These are phyloP conservation scores for Chamaea fasciata DNA, from an alignment of 2,113 vertebrate genomes.

Conservation along the genomic window DNA sequence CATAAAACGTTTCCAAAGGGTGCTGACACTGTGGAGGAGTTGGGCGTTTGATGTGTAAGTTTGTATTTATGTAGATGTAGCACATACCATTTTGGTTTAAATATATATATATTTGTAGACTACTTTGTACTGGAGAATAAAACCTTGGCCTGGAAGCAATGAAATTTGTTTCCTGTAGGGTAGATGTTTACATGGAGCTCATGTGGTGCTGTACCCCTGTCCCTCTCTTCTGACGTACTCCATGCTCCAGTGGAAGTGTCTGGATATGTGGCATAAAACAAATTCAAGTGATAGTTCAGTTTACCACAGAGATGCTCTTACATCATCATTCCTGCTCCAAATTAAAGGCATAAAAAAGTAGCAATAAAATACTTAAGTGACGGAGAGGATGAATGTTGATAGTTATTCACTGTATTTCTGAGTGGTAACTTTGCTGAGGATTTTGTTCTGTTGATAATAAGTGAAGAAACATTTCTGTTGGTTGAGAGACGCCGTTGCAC, in stretches of 20 bases:
- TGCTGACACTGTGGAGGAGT: conserved; percentile 18
- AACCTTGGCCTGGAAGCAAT: neutral
- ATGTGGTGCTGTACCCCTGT: neutral
- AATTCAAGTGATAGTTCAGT: neutral
- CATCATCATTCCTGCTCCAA: conserved; percentile 10
- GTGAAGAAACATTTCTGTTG: neutral
- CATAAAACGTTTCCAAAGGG: conserved; percentile 12
- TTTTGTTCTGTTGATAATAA: neutral
- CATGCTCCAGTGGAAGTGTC: neutral
- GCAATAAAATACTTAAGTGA: neutral
- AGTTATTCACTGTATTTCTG: neutral
- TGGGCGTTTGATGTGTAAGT: conserved; percentile 8
- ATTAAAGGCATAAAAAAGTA: neutral
- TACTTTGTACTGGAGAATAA: conserved; percentile 32
- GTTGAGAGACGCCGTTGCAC: neutral
- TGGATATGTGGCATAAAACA: neutral
- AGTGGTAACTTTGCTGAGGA: neutral
- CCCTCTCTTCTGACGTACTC: neutral
- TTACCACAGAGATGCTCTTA: conserved; percentile 8
- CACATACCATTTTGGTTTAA: neutral
- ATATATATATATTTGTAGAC: neutral
- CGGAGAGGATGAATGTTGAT: neutral
- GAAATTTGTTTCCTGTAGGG: neutral
- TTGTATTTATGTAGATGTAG: conserved; percentile 31
- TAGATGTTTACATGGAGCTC: conserved; percentile 18